Percentiles rank a stretch among this genome's conserved stretches.
Conservation (phyloP, 2,797 vertebrate species). For the Phrynocephalus forsythii region DNA sequence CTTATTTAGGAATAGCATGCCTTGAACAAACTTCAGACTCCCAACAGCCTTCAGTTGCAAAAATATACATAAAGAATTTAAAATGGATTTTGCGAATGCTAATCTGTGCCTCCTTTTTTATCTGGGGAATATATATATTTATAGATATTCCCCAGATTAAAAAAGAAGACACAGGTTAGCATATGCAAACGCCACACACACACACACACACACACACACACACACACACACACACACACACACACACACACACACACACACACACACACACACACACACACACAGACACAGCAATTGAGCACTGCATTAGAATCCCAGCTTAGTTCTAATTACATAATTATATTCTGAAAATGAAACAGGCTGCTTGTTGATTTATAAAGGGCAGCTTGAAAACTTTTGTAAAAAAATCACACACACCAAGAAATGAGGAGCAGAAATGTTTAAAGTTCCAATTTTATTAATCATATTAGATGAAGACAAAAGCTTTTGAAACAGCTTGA, state of each 20-base stretch:
- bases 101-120: too few species aligned
- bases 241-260: neutral
- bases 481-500: neutral
- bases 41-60: neutral
- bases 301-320: neutral
- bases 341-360: slow-evolving; percentile 5
- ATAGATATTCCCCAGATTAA: too few species aligned
- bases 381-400: neutral
- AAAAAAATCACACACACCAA: neutral
- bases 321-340: neutral
- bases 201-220: too few species aligned
- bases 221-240: too few species aligned
- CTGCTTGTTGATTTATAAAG: neutral
- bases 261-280: neutral
- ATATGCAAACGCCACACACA: too few species aligned
- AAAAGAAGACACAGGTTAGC: too few species aligned
- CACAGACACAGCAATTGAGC: neutral
- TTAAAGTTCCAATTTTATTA: neutral
- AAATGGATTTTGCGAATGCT: neutral
- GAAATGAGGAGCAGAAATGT: neutral
- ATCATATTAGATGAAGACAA: neutral
- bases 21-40: neutral
- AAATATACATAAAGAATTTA: neutral
- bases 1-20: neutral
- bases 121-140: too few species aligned